Evolutionary conservation across 2,797 vertebrate genomes (phyloP).

Genomic region (Propithecus deckenii): DNA sequence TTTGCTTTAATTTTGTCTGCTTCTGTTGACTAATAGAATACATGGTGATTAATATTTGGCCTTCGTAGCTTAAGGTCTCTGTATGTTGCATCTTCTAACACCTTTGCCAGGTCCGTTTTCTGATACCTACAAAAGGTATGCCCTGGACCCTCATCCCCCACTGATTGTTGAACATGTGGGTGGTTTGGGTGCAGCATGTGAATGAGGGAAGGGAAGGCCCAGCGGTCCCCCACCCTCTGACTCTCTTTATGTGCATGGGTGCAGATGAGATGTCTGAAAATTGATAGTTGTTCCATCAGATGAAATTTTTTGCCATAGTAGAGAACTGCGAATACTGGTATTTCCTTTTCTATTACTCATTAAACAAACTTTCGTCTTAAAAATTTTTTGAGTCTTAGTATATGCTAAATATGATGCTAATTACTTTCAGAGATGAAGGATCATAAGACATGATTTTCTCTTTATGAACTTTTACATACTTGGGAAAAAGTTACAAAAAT

Average conservation of each 20-base stretch:
- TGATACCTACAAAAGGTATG: not conserved
- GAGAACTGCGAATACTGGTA: not conserved
- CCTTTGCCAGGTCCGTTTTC: not conserved
- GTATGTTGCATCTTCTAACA: not conserved
- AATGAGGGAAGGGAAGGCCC: not conserved
- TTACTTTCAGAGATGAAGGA: not conserved
- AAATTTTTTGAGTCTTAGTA: not conserved
- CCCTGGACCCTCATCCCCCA: too few species aligned
- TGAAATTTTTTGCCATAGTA: not conserved
- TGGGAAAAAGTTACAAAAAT: not conserved
- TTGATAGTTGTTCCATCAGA: too few species aligned
- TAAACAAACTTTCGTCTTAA: not conserved
- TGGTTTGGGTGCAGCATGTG: not conserved
- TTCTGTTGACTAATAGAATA: not conserved
- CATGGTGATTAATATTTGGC: not conserved
- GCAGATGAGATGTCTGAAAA: not conserved
- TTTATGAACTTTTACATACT: not conserved
- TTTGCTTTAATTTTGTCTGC: not conserved
- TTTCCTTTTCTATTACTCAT: not conserved
- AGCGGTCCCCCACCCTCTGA: not conserved
- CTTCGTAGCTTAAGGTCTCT: not conserved
- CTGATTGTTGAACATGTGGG: not conserved
- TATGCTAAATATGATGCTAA: not conserved
- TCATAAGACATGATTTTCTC: not conserved
- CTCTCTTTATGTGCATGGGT: not conserved